Evolutionary conservation across 2,113 vertebrate genomes (phyloP).

Genomic region (Rhea pennata): DNA sequence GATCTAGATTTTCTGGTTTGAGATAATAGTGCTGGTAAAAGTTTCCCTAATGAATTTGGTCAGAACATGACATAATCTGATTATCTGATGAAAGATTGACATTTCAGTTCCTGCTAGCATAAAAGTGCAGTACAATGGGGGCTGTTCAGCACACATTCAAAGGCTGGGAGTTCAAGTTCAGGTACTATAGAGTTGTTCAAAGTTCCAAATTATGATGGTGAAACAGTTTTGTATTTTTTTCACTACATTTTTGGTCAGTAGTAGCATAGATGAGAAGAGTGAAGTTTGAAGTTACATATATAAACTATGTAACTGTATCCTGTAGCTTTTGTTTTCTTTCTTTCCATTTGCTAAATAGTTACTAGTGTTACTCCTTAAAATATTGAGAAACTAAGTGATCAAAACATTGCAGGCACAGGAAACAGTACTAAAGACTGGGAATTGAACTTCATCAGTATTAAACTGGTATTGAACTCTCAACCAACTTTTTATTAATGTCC

Average conservation of each 20-base stretch:
- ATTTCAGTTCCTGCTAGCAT: constrained; percentile 53
- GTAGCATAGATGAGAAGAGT: background rate
- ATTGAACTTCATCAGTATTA: background rate
- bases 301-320: background rate
- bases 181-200: background rate
- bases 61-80: constrained; percentile 55
- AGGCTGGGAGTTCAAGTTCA: constrained; percentile 69
- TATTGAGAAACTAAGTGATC: background rate
- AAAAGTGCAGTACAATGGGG: constrained; percentile 27
- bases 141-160: constrained; percentile 45
- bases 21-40: constrained; percentile 64
- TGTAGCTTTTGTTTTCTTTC: background rate
- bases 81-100: constrained; percentile 47
- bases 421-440: background rate
- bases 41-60: constrained; percentile 67
- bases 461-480: background rate
- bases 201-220: background rate
- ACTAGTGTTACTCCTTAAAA: background rate
- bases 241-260: background rate
- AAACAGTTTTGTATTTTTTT: constrained; percentile 26
- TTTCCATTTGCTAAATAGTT: background rate
- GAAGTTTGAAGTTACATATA: background rate
- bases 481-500: background rate
- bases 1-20: constrained; percentile 64
- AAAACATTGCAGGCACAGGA: background rate